A percentile compares a stretch with the other conserved stretches of the same genome.
phyloP scores from a whole-genome alignment of 2,113 vertebrate genomes.

The Ramphastos sulfuratus region DNA sequence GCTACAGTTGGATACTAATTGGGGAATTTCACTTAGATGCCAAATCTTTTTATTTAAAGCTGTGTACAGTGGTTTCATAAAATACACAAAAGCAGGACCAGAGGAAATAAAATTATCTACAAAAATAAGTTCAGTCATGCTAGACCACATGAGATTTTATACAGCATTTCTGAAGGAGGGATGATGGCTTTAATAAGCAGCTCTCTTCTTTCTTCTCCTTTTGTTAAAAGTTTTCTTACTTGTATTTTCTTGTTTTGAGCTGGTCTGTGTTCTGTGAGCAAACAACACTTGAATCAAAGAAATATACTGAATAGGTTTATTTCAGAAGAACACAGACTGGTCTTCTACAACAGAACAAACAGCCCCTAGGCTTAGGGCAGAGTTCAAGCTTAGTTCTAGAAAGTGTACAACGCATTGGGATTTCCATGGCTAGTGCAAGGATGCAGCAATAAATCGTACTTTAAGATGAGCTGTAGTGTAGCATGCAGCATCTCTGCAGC shows the following conservation, averaged over 20 bases:
- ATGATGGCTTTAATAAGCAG: constrained; percentile 17
- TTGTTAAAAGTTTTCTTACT: constrained; percentile 69
- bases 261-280: constrained; percentile 63
- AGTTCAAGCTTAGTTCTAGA: background rate
- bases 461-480: background rate
- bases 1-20: background rate
- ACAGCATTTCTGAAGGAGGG: background rate
- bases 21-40: background rate
- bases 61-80: background rate
- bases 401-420: rapidly evolving
- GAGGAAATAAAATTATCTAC: constrained; percentile 7
- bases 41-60: constrained; percentile 2
- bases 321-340: background rate
- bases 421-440: background rate
- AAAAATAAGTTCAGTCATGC: constrained; percentile 14
- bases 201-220: constrained; percentile 75
- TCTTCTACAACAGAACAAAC: background rate
- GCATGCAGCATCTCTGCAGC: background rate
- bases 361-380: background rate
- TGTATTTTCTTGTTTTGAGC: constrained; percentile 52
- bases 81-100: background rate
- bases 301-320: rapidly evolving
- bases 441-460: background rate
- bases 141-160: background rate
- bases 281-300: constrained; percentile 2